phyloP scores from a whole-genome alignment of 2,888 invertebrate species.

The Cecidostiba fungosa region DNA sequence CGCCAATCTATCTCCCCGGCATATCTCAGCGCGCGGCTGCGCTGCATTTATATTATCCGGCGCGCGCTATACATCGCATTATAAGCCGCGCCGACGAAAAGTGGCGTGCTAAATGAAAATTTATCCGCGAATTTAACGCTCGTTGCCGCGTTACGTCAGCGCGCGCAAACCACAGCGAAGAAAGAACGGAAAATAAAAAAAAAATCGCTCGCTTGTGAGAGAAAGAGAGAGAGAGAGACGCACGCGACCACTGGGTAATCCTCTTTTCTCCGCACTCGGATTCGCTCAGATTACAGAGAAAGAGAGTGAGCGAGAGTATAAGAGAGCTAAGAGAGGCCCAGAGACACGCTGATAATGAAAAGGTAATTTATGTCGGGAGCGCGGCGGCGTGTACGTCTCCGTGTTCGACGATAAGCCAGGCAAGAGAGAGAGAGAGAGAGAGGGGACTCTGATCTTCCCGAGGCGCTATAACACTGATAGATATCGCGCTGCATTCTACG shows the following conservation, averaged over 20 bases:
- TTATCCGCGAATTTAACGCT: conserved; percentile 55
- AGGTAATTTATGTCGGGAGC: conserved; percentile 61
- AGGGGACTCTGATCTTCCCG: conserved; percentile 36
- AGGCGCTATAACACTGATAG: conserved; percentile 51
- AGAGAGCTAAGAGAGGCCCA: conserved; percentile 16
- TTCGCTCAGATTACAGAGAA: conserved; percentile 35
- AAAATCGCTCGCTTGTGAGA: not conserved
- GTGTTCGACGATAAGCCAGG: conserved; percentile 58
- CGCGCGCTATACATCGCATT: not conserved
- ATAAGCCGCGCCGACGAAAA: conserved; percentile 17
- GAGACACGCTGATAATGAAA: conserved; percentile 59
- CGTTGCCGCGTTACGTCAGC: not conserved
- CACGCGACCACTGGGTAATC: conserved; percentile 38
- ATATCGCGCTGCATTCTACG: conserved; percentile 25
- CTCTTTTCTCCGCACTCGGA: conserved; percentile 36
- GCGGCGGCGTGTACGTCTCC: conserved; percentile 30
- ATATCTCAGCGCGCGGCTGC: not conserved
- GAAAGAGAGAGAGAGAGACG: not conserved
- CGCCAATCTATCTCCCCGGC: not conserved
- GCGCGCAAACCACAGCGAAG: not conserved
- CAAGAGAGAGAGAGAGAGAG: conserved; percentile 9
- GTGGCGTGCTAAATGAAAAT: conserved; percentile 57
- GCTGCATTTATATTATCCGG: conserved; percentile 31
- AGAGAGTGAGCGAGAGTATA: not conserved
- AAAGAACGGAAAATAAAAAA: conserved; percentile 11